These are phyloP conservation scores for Cerceris rybyensis DNA, from an alignment of 2,888 invertebrate genomes.

Conservation along the genomic window DNA sequence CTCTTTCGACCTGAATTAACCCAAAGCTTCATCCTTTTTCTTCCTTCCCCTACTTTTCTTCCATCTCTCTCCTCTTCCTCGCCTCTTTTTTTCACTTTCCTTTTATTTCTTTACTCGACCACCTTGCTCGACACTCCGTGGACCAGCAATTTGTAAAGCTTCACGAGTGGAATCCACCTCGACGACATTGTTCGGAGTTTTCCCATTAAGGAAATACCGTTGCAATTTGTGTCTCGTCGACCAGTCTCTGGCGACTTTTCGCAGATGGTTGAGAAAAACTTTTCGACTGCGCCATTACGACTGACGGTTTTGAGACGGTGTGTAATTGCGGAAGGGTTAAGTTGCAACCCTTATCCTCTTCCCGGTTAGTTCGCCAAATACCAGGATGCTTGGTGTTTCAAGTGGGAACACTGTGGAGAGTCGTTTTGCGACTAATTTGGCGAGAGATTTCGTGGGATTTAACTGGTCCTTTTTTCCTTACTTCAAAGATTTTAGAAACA, in stretches of 20 bases:
- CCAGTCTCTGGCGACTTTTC: conserved; percentile 4
- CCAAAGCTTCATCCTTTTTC: conserved; percentile 4
- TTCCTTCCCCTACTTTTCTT: neutral
- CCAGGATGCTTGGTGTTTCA: too few relatives aligned
- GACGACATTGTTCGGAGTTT: conserved; percentile 44
- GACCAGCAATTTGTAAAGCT: conserved; percentile 16
- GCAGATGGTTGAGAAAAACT: conserved; percentile 18
- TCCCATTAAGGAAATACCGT: conserved; percentile 46
- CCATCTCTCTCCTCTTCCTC: conserved; percentile 15
- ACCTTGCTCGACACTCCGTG: neutral
- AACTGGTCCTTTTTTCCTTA: too few relatives aligned
- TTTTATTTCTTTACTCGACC: neutral
- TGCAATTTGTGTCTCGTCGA: conserved; percentile 27
- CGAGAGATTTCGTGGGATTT: too few relatives aligned
- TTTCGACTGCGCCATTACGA: neutral
- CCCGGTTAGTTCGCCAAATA: too few relatives aligned
- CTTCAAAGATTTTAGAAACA: too few relatives aligned
- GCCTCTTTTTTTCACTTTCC: neutral
- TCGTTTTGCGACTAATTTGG: too few relatives aligned
- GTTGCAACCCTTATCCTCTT: too few relatives aligned
- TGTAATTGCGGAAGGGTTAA: too few relatives aligned
- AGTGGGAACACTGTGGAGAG: too few relatives aligned
- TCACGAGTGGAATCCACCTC: neutral
- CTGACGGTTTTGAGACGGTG: too few relatives aligned
- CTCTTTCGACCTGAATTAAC: conserved; percentile 29